Evolutionary conservation across 2,113 vertebrate genomes (phyloP).

Genomic region (Tiliqua scincoides): DNA sequence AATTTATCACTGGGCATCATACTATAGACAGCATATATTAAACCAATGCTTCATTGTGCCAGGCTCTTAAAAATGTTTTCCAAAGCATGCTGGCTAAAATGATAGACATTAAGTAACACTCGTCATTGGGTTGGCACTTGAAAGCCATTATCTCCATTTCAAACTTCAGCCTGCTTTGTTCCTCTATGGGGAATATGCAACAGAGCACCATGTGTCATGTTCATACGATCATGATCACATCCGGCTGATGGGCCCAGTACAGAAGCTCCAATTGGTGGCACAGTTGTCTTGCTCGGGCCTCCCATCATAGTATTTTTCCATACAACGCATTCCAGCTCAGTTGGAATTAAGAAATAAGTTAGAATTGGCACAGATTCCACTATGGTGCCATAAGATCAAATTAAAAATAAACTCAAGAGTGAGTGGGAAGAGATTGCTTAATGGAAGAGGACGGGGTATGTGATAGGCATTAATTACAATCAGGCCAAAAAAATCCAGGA

Average conservation of each 20-base stretch:
- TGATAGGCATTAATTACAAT: neutral
- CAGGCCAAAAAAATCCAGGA: neutral
- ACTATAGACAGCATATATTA: neutral
- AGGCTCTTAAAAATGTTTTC: neutral
- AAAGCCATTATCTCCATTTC: neutral
- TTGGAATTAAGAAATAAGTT: neutral
- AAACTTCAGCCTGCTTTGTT: neutral
- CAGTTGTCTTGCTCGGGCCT: neutral
- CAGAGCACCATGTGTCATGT: neutral
- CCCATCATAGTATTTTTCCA: accelerated
- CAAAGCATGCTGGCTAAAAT: neutral
- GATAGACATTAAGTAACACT: neutral
- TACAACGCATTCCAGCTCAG: neutral
- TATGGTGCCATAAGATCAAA: neutral
- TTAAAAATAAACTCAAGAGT: slow-evolving; percentile 10
- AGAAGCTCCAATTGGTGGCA: neutral
- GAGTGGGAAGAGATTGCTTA: neutral
- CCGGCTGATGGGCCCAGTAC: neutral
- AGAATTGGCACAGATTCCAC: neutral
- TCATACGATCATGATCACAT: neutral
- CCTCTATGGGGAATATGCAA: neutral
- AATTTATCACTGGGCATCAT: neutral
- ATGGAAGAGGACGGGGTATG: neutral
- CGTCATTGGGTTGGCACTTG: neutral
- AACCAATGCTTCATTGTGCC: neutral